phyloP scores from a whole-genome alignment of 1,140 invertebrate species.

The Patella vulgata region DNA sequence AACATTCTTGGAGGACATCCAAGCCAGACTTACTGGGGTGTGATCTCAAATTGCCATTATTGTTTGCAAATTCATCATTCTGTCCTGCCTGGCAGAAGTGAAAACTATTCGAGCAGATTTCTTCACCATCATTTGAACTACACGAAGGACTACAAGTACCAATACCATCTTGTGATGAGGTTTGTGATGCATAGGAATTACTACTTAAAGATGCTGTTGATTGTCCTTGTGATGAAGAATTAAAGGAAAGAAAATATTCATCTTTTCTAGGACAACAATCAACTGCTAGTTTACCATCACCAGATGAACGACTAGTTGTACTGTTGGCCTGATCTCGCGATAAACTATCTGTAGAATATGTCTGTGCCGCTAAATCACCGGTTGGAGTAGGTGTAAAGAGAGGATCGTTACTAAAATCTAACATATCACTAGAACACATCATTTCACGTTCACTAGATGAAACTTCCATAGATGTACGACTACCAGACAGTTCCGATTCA shows the following conservation, averaged over 20 bases:
- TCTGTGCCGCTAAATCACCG: slow-evolving; percentile 25
- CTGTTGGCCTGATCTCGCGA: slow-evolving; percentile 25
- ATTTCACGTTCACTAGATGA: slow-evolving; percentile 59
- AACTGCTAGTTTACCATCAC: slow-evolving; percentile 43
- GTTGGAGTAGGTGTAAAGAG: slow-evolving; percentile 57
- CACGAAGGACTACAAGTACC: slow-evolving; percentile 31
- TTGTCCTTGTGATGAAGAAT: slow-evolving; percentile 44
- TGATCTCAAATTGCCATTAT: slow-evolving; percentile 13
- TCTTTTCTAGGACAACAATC: slow-evolving; percentile 57
- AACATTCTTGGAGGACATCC: slow-evolving; percentile 26
- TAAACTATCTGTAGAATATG: slow-evolving; percentile 43
- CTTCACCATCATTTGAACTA: slow-evolving; percentile 38
- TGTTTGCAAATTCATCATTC: slow-evolving; percentile 11
- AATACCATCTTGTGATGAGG: slow-evolving; percentile 32
- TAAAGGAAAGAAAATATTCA: slow-evolving; percentile 59
- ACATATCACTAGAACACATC: slow-evolving; percentile 61
- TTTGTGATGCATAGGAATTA: slow-evolving; percentile 33
- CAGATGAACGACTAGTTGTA: slow-evolving; percentile 29
- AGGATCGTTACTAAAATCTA: slow-evolving; percentile 58
- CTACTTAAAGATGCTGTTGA: slow-evolving; percentile 46
- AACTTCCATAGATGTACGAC: slow-evolving; percentile 56
- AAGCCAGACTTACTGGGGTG: slow-evolving; percentile 11
- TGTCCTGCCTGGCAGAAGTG: slow-evolving; percentile 49
- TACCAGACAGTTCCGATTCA: slow-evolving; percentile 57
- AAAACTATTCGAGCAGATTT: slow-evolving; percentile 57